Percentiles rank a stretch among this genome's conserved stretches.
These are phyloP conservation scores for Cryptocheilus praepositus DNA, from an alignment of 2,888 invertebrate species.

Conservation along the genomic window DNA sequence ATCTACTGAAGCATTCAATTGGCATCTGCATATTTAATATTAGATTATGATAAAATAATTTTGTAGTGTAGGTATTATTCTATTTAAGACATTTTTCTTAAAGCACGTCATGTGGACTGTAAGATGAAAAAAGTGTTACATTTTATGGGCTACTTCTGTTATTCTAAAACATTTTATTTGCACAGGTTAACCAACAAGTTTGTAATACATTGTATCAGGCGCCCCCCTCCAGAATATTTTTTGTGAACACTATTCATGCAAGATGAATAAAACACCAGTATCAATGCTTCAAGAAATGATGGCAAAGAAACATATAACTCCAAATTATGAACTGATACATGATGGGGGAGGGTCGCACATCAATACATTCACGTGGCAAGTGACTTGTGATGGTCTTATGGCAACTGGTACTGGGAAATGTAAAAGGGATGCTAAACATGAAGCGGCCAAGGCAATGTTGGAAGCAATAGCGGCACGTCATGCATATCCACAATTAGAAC, in stretches of 20 bases:
- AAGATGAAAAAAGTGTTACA: no score
- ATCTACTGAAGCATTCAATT: no score
- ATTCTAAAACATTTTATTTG: no score
- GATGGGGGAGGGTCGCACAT: constrained; percentile 71
- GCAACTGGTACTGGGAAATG: constrained; percentile 70
- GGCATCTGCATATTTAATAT: no score
- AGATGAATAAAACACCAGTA: constrained; percentile 78
- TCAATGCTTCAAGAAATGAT: constrained; percentile 82
- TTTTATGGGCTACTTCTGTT: no score
- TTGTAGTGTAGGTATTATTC: no score
- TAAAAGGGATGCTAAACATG: constrained; percentile 75
- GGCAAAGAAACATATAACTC: constrained; percentile 76
- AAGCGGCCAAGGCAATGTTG: constrained; percentile 71
- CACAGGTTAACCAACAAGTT: no score
- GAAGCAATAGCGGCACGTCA: constrained; percentile 62
- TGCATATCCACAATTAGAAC: constrained; percentile 62
- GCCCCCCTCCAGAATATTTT: no score
- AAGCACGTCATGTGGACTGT: no score
- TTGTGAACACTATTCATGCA: background rate
- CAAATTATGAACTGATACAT: constrained; percentile 76
- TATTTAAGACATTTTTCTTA: no score
- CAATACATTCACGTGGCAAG: constrained; percentile 71
- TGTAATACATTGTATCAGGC: no score
- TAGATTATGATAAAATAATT: no score
- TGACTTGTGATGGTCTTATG: constrained; percentile 63